Evolutionary conservation across 2,888 invertebrate species (phyloP).

Genomic region (Saturnia pavonia): DNA sequence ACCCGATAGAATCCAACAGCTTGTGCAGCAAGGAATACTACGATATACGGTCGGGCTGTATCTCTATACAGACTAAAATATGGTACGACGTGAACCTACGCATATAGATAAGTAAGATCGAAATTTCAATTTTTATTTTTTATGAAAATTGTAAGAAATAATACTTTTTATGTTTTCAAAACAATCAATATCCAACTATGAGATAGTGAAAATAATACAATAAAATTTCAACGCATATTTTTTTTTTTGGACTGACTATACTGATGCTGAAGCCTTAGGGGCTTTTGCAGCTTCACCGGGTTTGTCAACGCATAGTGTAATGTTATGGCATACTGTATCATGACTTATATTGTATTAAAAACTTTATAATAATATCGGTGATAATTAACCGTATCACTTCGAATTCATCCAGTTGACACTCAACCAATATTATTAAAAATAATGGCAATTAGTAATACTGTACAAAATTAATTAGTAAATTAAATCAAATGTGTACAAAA

Average conservation of each 20-base stretch:
- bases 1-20: constrained; percentile 59
- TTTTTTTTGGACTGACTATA: too few species aligned
- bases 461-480: background rate
- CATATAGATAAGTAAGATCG: background rate
- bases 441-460: too few species aligned
- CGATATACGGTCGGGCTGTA: background rate
- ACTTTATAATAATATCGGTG: too few species aligned
- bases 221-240: too few species aligned
- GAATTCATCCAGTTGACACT: too few species aligned
- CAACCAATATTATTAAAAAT: background rate
- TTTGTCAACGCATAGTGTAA: too few species aligned
- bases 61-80: background rate
- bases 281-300: too few species aligned
- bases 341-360: too few species aligned
- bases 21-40: constrained; percentile 32
- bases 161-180: background rate
- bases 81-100: background rate
- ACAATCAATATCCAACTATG: background rate
- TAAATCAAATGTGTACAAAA: background rate
- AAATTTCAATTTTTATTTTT: background rate
- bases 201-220: too few species aligned
- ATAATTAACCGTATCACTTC: too few species aligned
- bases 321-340: too few species aligned
- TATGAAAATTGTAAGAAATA: background rate
- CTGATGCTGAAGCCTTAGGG: too few species aligned